Base-by-base conservation (phyloP, 2,797 vertebrate genomes). In the Dromococcyx pavoninus region DNA sequence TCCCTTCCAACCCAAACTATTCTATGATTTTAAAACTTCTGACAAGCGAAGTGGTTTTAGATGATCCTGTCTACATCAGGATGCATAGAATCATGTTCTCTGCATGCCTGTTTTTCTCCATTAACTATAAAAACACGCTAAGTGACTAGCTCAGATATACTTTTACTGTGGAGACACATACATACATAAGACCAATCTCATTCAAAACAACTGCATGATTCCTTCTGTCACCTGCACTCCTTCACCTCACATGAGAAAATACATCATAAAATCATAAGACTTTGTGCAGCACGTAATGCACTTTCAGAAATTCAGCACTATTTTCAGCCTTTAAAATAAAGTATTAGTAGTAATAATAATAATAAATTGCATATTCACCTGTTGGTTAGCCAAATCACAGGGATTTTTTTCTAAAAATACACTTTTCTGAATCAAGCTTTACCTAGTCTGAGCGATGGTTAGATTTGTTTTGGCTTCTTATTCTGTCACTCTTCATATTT, bases 161-260 rank as follows among this genome's bases (percentile, higher is more conserved):
- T 80, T 60, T 4, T 37, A 72, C 22, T 37, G 10, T 39, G 61
- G 53, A 60, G 39, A 60, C 3, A 58, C 24, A 51, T 3, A 79
- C 4, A 61, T 0, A 84, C 30, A 10, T 28, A 61, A 18, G 90
- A 44, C 1, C 25, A 67, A 53, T 21, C 17, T 57, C 4, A 9
- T 37, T 6, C 60, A 79, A 79, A 91, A 86, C 25, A 69, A 81
- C 30, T 12, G 9, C 17, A 12, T 9, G 30, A 37, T 61, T 84
- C 39, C 6, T 78, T 78, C 25, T 28, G 10, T 50, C 1, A 0
- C 22, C 30, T 2, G 5, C 6, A 5, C 25, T 74, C n/a, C 13
- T 61, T 65, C 19, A 92, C 3, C 10, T 50, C 53, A 41, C 3
- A 2, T 11, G 25, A 77, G 19, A 92, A 77, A 87, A 50, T 14